Evolutionary conservation across 2,888 invertebrate genomes (phyloP), one percentile per base, ranked within the genome.

Genomic region (Calliopum simillimum): DNA sequence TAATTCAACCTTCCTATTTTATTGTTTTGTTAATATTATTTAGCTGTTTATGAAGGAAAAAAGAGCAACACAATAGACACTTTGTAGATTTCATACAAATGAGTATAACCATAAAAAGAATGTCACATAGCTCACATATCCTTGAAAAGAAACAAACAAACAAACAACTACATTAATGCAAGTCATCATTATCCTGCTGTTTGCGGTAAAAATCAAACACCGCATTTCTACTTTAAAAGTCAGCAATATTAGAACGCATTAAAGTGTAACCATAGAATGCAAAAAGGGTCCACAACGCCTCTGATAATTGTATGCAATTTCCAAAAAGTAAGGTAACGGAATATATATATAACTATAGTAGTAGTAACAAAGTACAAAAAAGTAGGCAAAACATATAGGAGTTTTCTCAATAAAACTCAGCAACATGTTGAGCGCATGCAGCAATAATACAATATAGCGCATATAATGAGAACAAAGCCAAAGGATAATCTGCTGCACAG

Each of bases 181-280:
- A 33, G 33, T 33, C 33, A 33, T 6, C 33, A 33, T 33, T 33
- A 33, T 33, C 33, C 33, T 33, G 33, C 33, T 33, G 33, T 33
- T 33, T 8, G 33, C 33, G 33, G 33, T 8, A 33, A 33, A 33
- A 33, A 33, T 33, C 33, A 33, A 1, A 33, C 5, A 33, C 33
- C 33, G 5, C 4, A 33, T 33, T 33, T 33, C 33, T 8, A 33
- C 33, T 33, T 33, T 33, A 75, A 81, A 83, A 82, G 83, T 83
- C 83, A 83, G 77, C 81, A 79, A 78, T 80, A 82, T 82, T 83
- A 83, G 78, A 79, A 79, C 80, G 79, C 78, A 81, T 83, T 81
- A 79, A 78, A 80, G 75, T 78, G 79, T 80, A 78, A 79, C 80
- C 56, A 69, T 62, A 72, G 51, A 23, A 44, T 33, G 33, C 44